A percentile compares a stretch with the other conserved stretches of the same genome.
Conservation (phyloP, 2,797 vertebrate species). For the Coccyzus lansbergi region DNA sequence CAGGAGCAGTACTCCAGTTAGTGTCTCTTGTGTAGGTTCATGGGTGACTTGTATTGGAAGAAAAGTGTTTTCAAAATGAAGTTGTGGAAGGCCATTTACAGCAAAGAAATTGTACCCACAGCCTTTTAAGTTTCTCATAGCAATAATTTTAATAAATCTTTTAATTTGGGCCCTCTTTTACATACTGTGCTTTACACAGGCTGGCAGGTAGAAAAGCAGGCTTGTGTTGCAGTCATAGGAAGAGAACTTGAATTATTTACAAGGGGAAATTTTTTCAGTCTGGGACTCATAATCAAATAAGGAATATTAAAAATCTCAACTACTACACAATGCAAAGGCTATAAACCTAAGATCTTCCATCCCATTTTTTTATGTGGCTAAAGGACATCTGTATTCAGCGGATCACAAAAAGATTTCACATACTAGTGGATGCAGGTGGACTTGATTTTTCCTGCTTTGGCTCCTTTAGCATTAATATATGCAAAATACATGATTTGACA, state of each 20-base stretch:
- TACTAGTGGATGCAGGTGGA: background rate
- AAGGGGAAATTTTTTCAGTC: background rate
- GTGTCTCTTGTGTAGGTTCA: background rate
- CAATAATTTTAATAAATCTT: constrained; percentile 17
- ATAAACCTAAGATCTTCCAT: background rate
- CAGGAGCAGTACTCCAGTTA: background rate
- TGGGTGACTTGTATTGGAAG: background rate
- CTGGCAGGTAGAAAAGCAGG: constrained; percentile 24
- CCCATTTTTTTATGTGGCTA: background rate
- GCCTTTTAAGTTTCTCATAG: constrained; percentile 7
- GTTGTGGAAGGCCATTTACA: background rate
- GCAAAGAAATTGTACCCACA: background rate
- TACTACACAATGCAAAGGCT: background rate
- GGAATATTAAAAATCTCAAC: constrained; percentile 22
- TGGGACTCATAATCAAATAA: constrained; percentile 42
- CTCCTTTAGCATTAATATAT: background rate
- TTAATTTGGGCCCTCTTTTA: constrained; percentile 38
- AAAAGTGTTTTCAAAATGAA: background rate
- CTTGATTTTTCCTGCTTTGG: background rate
- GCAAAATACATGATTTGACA: background rate
- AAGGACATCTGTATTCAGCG: background rate
- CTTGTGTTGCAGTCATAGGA: constrained; percentile 16
- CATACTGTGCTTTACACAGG: background rate
- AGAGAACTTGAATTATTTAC: constrained; percentile 52
- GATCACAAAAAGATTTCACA: background rate